Conservation (phyloP, 53 echinoderm and acorn worm species). For the Arbacia lixula region DNA sequence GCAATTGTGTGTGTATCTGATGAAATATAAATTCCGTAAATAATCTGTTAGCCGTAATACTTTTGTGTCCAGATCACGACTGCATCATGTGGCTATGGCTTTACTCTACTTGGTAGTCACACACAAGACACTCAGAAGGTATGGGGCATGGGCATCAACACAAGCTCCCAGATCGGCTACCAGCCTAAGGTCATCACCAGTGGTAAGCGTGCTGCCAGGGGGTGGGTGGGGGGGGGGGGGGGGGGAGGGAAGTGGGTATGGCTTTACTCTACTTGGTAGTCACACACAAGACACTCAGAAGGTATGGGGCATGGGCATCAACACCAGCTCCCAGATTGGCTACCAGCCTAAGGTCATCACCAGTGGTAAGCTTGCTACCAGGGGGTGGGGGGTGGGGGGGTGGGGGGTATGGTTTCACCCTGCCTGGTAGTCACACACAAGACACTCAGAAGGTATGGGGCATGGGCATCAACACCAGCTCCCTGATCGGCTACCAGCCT, state of each 20-base stretch:
- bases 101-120: conserved; percentile 79
- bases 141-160: conserved; percentile 97
- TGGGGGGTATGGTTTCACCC: conserved; percentile 76
- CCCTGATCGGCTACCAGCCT: conserved; percentile 84
- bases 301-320: conserved; percentile 95
- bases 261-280: conserved; percentile 84
- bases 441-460: conserved; percentile 85
- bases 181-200: conserved; percentile 70
- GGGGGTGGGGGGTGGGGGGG: too few relatives aligned
- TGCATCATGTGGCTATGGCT: conserved; percentile 94
- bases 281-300: conserved; percentile 71
- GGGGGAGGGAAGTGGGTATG: too few relatives aligned
- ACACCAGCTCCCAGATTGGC: conserved; percentile 95
- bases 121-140: conserved; percentile 69
- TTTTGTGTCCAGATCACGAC: conserved; percentile 81
- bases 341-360: conserved; percentile 72
- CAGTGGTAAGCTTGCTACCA: conserved; percentile 77
- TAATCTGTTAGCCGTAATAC: too few relatives aligned
- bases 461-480: conserved; percentile 86
- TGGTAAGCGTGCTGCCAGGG: too few relatives aligned
- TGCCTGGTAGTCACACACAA: conserved; percentile 66
- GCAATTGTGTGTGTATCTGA: too few relatives aligned
- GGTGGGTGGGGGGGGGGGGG: too few relatives aligned
- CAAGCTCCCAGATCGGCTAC: conserved; percentile 92
- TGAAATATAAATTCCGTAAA: too few relatives aligned